These are phyloP conservation scores for Atethmia centrago DNA, from an alignment of 2,888 invertebrate species.

Conservation along the genomic window DNA sequence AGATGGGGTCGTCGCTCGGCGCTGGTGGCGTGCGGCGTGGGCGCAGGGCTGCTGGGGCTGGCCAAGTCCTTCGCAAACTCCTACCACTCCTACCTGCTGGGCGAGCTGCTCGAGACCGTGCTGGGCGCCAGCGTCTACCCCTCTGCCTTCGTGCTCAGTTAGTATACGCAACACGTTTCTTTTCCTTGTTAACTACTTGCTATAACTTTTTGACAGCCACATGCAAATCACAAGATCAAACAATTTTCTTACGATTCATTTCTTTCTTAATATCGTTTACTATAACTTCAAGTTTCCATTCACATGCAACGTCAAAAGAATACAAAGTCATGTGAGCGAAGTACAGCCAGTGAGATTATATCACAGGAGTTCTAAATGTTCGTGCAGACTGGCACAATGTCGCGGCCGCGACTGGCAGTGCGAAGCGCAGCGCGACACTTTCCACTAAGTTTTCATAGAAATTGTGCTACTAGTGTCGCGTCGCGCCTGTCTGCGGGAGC, in stretches of 20 bases:
- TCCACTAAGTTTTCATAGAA: too few relatives aligned
- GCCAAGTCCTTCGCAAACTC: slow-evolving; percentile 89
- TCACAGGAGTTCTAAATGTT: background rate
- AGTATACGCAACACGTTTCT: slow-evolving; percentile 61
- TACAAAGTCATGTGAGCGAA: background rate
- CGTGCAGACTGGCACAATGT: too few relatives aligned
- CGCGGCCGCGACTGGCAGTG: too few relatives aligned
- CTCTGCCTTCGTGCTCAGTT: slow-evolving; percentile 91
- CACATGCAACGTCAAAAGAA: background rate
- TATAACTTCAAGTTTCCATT: background rate
- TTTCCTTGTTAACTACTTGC: slow-evolving; percentile 3
- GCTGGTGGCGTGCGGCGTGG: slow-evolving; percentile 87
- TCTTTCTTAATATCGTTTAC: background rate
- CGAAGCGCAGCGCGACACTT: too few relatives aligned
- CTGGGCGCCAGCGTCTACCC: slow-evolving; percentile 91
- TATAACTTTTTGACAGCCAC: background rate
- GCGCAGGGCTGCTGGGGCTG: slow-evolving; percentile 88
- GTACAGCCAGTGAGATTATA: background rate
- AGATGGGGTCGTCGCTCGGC: slow-evolving; percentile 92
- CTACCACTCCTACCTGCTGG: slow-evolving; percentile 87
- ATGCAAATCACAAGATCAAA: background rate
- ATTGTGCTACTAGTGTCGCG: too few relatives aligned
- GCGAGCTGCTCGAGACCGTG: slow-evolving; percentile 90
- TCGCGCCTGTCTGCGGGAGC: too few relatives aligned
- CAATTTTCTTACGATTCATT: background rate